phyloP scores from a whole-genome alignment of 2,797 vertebrate species.

The Cygnus olor region DNA sequence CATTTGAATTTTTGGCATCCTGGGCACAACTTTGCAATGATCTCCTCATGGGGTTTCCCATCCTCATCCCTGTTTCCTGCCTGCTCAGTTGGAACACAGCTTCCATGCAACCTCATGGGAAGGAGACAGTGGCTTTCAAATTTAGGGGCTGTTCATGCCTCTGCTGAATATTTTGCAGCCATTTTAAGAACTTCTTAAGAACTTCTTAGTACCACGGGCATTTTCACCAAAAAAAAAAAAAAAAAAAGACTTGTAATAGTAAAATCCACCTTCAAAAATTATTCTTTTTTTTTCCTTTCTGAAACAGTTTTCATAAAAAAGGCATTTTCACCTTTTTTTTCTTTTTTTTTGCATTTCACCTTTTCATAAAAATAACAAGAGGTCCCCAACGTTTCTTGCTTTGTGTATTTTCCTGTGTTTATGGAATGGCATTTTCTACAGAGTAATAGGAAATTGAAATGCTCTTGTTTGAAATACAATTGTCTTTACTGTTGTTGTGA shows the following conservation, averaged over 20 bases:
- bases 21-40: neutral
- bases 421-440: neutral
- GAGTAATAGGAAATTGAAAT: neutral
- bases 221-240: too few species aligned
- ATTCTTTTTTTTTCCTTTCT: neutral
- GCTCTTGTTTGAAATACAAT: neutral
- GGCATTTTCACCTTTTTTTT: too few species aligned
- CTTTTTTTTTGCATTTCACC: neutral
- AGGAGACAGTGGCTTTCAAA: neutral
- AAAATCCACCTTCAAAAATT: neutral
- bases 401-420: neutral
- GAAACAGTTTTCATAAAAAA: neutral
- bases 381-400: neutral
- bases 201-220: neutral
- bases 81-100: too few species aligned
- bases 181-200: neutral
- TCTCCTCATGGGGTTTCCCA: neutral
- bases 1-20: neutral
- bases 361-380: neutral
- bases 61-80: too few species aligned
- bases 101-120: neutral
- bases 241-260: neutral
- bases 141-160: neutral
- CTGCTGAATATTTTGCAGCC: neutral
- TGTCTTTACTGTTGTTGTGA: neutral